Percentiles rank a stretch among this genome's conserved stretches.
Evolutionary conservation across 35 echinoderm and acorn worm genomes (phyloP).

Genomic region (Ptychodera flava): DNA sequence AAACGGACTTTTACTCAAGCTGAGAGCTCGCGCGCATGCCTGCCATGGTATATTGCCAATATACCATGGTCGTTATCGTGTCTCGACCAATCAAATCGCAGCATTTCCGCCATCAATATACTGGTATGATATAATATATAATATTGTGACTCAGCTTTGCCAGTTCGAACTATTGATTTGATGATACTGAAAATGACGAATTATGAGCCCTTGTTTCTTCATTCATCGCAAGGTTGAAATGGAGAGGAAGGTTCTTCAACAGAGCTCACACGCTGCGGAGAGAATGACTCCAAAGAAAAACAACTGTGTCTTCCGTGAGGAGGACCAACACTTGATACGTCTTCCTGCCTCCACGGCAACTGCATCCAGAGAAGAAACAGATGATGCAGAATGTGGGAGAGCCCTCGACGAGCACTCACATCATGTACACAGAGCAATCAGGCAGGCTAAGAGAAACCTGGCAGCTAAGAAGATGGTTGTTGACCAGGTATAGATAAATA

Average conservation of each 20-base stretch:
- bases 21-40: too few species aligned
- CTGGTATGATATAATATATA: too few species aligned
- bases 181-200: too few species aligned
- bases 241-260: conserved; percentile 32
- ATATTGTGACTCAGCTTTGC: too few species aligned
- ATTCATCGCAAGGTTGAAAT: too few species aligned
- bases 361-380: conserved; percentile 26
- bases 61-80: too few species aligned
- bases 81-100: too few species aligned
- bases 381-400: conserved; percentile 8
- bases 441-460: conserved; percentile 45
- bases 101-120: too few species aligned
- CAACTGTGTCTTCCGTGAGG: conserved; percentile 30
- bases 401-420: conserved; percentile 42
- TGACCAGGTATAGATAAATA: conserved; percentile 32
- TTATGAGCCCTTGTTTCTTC: too few species aligned
- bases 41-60: too few species aligned
- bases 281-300: conserved; percentile 48
- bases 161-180: too few species aligned
- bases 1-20: too few species aligned
- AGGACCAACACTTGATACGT: conserved; percentile 40
- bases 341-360: neutral
- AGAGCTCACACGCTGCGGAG: conserved; percentile 23
- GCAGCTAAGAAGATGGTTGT: conserved; percentile 48
- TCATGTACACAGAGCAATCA: conserved; percentile 23